Conservation (phyloP, 2,797 vertebrate genomes). For the Melanotaenia nigrans region DNA sequence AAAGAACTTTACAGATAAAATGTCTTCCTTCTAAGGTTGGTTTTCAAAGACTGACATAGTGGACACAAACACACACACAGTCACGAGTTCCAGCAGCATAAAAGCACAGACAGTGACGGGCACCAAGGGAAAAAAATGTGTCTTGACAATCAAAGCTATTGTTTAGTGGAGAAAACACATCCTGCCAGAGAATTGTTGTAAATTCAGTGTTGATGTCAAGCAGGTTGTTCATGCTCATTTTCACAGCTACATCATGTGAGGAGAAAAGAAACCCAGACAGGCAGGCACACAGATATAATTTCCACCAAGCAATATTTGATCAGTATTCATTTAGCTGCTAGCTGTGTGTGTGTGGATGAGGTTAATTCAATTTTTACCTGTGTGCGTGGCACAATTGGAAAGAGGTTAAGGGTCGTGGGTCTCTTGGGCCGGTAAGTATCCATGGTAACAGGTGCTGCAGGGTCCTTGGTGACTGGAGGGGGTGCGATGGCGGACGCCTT, state of each 20-base stretch:
- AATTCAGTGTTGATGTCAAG: conserved; percentile 42
- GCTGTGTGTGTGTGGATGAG: conserved; percentile 6
- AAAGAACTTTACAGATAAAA: not conserved
- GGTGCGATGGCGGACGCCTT: conserved; percentile 76
- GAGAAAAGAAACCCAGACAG: conserved; percentile 7
- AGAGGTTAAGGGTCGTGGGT: conserved; percentile 96
- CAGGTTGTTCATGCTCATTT: not conserved
- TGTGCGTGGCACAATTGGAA: conserved; percentile 93
- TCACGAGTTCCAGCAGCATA: conserved; percentile 52
- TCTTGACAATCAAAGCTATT: conserved; percentile 67
- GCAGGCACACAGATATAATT: conserved; percentile 5
- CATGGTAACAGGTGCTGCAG: conserved; percentile 81
- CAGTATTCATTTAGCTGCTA: conserved; percentile 21
- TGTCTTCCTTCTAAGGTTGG: not conserved
- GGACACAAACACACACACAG: conserved; percentile 24
- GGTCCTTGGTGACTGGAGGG: conserved; percentile 67
- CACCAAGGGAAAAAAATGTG: conserved; percentile 46
- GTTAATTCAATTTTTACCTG: conserved; percentile 83
- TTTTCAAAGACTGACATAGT: conserved; percentile 19
- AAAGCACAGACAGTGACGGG: conserved; percentile 66
- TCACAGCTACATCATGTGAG: conserved; percentile 2
- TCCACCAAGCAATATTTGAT: not conserved
- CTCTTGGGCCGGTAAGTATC: conserved; percentile 93
- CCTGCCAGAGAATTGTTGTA: conserved; percentile 47
- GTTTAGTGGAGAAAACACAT: conserved; percentile 60